Percentiles rank a stretch among this genome's conserved stretches.
These are phyloP conservation scores for Onthophagus sagittarius DNA, from an alignment of 2,888 invertebrate genomes.

Conservation along the genomic window DNA sequence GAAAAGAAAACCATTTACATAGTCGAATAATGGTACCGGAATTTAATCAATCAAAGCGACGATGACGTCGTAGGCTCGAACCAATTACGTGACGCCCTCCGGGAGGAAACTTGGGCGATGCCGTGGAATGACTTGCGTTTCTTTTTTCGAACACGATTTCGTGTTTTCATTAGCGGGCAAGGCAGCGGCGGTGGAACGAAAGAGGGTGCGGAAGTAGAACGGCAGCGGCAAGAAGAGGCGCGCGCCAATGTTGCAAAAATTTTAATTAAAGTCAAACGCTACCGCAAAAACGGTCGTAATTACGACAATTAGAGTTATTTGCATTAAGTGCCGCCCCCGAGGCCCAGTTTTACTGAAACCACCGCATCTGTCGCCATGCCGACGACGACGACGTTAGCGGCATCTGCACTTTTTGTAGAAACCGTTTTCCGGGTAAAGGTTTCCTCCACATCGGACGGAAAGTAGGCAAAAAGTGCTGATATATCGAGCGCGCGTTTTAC, in stretches of 20 bases:
- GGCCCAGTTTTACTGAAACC: neutral
- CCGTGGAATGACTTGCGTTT: slow-evolving; percentile 7
- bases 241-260: slow-evolving; percentile 9
- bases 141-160: slow-evolving; percentile 4
- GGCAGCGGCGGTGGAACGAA: neutral
- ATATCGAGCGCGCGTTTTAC: neutral
- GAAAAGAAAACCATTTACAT: neutral
- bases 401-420: neutral
- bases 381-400: neutral
- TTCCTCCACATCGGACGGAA: neutral
- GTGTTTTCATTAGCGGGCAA: slow-evolving; percentile 9
- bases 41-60: neutral
- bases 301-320: slow-evolving; percentile 13
- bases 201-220: neutral
- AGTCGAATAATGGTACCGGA: neutral
- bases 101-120: slow-evolving; percentile 3
- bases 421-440: neutral
- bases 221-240: neutral
- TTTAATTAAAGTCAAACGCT: slow-evolving; percentile 9
- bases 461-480: neutral
- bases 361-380: neutral
- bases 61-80: neutral
- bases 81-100: neutral
- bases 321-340: slow-evolving; percentile 6
- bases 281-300: slow-evolving; percentile 8